Base-by-base conservation (phyloP, 1,140 invertebrate genomes). In the Zaprionus capensis region DNA sequence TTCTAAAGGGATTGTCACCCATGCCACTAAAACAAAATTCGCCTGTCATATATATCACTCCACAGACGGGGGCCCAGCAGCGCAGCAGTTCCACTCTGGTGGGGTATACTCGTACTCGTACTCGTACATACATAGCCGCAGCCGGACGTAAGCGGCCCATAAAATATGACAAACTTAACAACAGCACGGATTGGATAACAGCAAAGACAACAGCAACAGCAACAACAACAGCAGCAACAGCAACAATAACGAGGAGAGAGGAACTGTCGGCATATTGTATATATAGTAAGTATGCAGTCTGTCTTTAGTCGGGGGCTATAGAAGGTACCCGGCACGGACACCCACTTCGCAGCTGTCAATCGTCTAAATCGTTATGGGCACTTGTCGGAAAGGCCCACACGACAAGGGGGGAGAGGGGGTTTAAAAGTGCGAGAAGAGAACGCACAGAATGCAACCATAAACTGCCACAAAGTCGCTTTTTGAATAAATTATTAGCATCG, bases 111-210 rank as follows among this genome's bases (percentile, higher is more conserved):
- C 20, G 20, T 20, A 20, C 26, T 26, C 24, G 5, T 26, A 26
- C 26, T 26, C 26, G 5, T 28, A 6, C 6, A n/a, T 9, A n/a
- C 9, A 17, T 7, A 9, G 44, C 20, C 44, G 17, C 31, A 73
- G 68, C 75, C 82, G 81, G 78, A 85, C 64, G 70, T 84, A 84
- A 84, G 70, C 81, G 73, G 73, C 57, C 74, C 82, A 85, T 85
- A 86, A 86, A 86, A 86, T 86, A 86, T 86, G 82, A 86, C 79
- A 86, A 82, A 86, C 82, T 82, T 86, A 82, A 80, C 81, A 83
- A 80, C 76, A 55, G 61, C 80, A 79, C 70, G 71, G 76, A 82
- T 76, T 74, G 81, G 73, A 77, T 56, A 76, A 75, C 80, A 71
- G 73, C 71, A 64, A 69, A 75, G 55, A 79, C 53, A 66, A 61